phyloP scores from a whole-genome alignment of 30 jellyfish, hydroid and myxozoan species.

The Clytia hemisphaerica region DNA sequence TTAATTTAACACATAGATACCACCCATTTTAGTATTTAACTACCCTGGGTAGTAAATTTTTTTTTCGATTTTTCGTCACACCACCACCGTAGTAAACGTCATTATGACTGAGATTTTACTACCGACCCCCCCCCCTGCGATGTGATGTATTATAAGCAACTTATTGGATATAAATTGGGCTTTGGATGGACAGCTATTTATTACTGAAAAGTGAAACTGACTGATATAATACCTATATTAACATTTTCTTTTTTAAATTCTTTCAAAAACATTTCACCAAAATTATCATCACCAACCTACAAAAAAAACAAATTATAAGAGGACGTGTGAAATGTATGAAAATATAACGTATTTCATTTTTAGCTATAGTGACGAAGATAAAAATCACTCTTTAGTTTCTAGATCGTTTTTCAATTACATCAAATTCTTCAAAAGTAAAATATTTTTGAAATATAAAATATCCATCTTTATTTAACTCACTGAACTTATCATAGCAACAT shows the following conservation, averaged over 20 bases:
- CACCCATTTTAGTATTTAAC: no score
- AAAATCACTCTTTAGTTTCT: neutral
- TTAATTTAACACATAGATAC: no score
- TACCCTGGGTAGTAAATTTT: no score
- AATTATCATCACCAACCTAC: constrained; percentile 88
- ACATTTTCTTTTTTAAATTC: constrained; percentile 42
- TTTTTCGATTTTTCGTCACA: no score
- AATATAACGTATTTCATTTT: neutral
- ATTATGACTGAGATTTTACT: no score
- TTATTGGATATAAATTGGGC: neutral
- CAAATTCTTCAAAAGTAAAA: neutral
- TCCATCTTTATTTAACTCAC: constrained; percentile 32
- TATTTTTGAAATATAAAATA: neutral
- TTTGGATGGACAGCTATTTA: no score
- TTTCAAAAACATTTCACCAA: constrained; percentile 80
- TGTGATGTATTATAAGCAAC: no score
- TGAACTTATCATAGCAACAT: constrained; percentile 79
- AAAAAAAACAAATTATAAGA: neutral
- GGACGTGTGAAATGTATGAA: no score
- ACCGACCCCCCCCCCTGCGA: no score
- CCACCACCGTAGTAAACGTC: no score
- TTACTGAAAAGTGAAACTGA: no score
- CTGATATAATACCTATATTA: constrained; percentile 81
- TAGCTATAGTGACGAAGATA: neutral
- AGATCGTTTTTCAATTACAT: neutral